A percentile compares a stretch with the other conserved stretches of the same genome.
These are phyloP conservation scores for Ectobius pallidus DNA, from an alignment of 2,888 invertebrate genomes.

Conservation along the genomic window DNA sequence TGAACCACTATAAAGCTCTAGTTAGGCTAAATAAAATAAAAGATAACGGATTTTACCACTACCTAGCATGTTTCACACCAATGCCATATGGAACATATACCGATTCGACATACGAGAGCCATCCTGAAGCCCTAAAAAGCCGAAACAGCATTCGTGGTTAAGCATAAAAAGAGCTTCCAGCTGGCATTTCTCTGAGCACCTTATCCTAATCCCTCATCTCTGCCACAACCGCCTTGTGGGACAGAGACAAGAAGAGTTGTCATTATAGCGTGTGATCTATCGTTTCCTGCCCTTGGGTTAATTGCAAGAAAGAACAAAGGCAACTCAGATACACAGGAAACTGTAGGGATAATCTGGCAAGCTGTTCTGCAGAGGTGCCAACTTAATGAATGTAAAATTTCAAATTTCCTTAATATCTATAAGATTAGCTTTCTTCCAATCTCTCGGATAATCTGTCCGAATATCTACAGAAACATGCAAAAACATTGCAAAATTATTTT, in stretches of 20 bases:
- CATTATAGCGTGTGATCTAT: constrained; percentile 35
- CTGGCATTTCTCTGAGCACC: background rate
- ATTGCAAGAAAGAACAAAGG: constrained; percentile 9
- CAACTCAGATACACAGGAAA: background rate
- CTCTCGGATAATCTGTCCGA: no score
- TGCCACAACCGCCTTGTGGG: background rate
- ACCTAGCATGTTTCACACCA: no score
- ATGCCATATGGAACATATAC: background rate
- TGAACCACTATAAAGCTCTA: no score
- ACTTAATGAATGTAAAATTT: background rate
- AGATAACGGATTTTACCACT: no score
- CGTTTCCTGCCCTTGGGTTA: constrained; percentile 28
- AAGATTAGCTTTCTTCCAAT: no score
- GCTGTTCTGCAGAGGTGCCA: background rate
- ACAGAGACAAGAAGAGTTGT: background rate
- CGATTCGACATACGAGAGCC: background rate
- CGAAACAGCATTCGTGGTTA: background rate
- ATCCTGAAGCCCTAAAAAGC: background rate
- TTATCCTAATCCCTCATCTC: constrained; percentile 18
- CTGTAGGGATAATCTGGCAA: background rate
- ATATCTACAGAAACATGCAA: no score
- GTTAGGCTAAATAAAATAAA: no score
- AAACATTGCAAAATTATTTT: no score
- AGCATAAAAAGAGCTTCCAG: background rate
- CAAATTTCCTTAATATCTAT: no score